Conservation (phyloP, 2,797 vertebrate genomes). For the Sebastes cheni region DNA sequence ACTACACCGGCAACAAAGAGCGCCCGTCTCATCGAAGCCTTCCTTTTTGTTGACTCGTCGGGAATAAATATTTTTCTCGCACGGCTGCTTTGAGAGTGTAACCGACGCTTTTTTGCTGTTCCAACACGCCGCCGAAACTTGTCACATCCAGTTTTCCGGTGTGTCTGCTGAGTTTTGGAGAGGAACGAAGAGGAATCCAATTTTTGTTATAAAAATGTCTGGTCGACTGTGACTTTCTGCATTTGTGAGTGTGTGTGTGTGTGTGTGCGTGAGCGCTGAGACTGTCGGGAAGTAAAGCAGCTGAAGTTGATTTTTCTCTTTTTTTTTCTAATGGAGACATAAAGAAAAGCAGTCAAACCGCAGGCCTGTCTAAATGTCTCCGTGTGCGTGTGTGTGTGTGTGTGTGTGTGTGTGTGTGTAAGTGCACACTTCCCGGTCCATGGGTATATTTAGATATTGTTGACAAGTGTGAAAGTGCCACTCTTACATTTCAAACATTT, state of each 20-base stretch:
- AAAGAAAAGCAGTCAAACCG: conserved; percentile 56
- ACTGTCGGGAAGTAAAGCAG: conserved; percentile 51
- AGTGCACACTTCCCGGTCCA: conserved; percentile 35
- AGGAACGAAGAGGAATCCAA: conserved; percentile 67
- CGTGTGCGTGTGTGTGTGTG: not conserved
- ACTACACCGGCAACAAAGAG: conserved; percentile 42
- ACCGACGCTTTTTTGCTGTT: conserved; percentile 42
- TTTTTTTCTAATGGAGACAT: conserved; percentile 59
- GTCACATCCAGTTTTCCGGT: conserved; percentile 66
- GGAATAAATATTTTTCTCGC: conserved; percentile 58
- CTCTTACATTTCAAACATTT: conserved; percentile 82
- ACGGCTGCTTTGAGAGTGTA: conserved; percentile 49
- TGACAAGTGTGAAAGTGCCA: conserved; percentile 82
- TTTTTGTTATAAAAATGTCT: conserved; percentile 72
- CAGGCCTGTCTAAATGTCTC: conserved; percentile 33
- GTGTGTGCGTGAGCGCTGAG: not conserved
- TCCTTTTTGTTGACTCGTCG: conserved; percentile 55
- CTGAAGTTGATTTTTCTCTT: conserved; percentile 28
- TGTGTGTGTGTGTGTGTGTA: not conserved
- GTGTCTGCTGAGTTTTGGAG: conserved; percentile 67
- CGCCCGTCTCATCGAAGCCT: conserved; percentile 16
- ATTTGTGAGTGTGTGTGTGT: not conserved
- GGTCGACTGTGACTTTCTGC: conserved; percentile 62
- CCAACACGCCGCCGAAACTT: conserved; percentile 55
- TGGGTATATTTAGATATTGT: conserved; percentile 81